These are phyloP conservation scores for Dysmachus trigonus DNA, from an alignment of 2,888 invertebrate species.

Conservation along the genomic window DNA sequence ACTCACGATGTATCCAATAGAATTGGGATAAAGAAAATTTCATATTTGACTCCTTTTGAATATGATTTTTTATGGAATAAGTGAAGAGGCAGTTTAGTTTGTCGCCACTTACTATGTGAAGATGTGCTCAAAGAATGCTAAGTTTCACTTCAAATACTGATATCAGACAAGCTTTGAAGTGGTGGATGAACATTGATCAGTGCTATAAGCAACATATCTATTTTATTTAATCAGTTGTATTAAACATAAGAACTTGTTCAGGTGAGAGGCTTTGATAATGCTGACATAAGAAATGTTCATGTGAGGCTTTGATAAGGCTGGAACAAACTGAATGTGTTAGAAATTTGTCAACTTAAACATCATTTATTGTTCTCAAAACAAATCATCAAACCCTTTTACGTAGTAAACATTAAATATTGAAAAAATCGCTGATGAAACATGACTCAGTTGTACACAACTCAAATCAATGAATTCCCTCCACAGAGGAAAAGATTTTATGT, in stretches of 20 bases:
- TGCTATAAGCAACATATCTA: not conserved
- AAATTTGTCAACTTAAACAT: not conserved
- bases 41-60: no score
- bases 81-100: no score
- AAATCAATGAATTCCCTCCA: not conserved
- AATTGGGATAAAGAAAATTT: no score
- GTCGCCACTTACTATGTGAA: no score
- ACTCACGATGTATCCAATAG: no score
- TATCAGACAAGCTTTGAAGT: not conserved
- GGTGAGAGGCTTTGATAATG: not conserved
- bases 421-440: not conserved
- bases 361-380: constrained; percentile 18
- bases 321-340: not conserved
- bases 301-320: not conserved
- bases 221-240: not conserved
- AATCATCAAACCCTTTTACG: constrained; percentile 1
- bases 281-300: not conserved
- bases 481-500: constrained; percentile 59
- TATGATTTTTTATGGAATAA: no score
- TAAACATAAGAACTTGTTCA: not conserved
- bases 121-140: not conserved
- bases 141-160: not conserved
- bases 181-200: not conserved
- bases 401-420: constrained; percentile 26
- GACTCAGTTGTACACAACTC: not conserved